phyloP scores from a whole-genome alignment of 2,888 invertebrate species.

The Acanthosoma haemorrhoidale region DNA sequence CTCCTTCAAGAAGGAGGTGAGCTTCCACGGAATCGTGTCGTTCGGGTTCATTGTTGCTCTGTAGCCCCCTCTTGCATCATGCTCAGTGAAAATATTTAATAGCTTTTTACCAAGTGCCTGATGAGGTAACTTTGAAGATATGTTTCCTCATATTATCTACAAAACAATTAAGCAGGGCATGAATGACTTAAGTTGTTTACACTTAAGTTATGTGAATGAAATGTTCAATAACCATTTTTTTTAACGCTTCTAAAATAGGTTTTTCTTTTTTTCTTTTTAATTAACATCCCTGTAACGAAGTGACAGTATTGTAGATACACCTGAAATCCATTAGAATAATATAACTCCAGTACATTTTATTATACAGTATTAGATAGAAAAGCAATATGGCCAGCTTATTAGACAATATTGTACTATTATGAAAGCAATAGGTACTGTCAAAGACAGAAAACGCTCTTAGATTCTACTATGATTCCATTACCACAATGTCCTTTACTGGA shows the following conservation, averaged over 20 bases:
- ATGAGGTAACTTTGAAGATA: background rate
- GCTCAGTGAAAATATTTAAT: background rate
- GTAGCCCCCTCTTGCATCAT: background rate
- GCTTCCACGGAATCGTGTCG: background rate
- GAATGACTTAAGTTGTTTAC: background rate
- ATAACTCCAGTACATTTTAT: background rate
- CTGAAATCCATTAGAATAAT: background rate
- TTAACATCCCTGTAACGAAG: constrained; percentile 8
- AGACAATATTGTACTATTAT: no score
- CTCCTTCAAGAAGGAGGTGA: constrained; percentile 2
- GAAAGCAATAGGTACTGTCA: no score
- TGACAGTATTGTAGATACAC: background rate
- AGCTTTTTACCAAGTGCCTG: background rate
- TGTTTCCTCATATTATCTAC: constrained; percentile 4
- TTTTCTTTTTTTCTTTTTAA: constrained; percentile 10
- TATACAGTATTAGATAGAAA: background rate
- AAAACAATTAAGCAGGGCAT: background rate
- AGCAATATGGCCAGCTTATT: background rate
- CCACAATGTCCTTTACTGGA: no score
- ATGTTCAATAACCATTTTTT: background rate
- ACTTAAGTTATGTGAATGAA: background rate
- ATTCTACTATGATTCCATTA: no score
- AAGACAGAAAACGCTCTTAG: no score
- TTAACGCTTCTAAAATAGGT: background rate
- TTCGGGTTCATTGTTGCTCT: background rate